Conservation (phyloP, 2,797 vertebrate species). For the Myotis pilosus region DNA sequence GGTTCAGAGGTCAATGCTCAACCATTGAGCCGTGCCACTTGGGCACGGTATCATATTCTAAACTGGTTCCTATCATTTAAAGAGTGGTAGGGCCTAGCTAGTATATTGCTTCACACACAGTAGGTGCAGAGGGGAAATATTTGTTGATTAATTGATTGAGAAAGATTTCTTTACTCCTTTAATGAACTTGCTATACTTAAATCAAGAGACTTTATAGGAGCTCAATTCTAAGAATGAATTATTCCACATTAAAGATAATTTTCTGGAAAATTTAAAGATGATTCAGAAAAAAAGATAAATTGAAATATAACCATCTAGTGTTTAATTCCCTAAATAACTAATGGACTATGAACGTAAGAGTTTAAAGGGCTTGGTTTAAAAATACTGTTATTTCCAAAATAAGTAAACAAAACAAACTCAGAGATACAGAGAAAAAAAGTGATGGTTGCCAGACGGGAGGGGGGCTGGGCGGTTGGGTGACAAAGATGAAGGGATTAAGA, state of each 20-base stretch:
- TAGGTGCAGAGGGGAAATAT: background rate
- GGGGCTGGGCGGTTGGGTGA: background rate
- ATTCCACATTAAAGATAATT: background rate
- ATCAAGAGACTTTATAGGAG: background rate
- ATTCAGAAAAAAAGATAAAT: slow-evolving; percentile 33
- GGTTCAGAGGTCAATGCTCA: too few species aligned
- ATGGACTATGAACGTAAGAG: background rate
- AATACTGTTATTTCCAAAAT: background rate
- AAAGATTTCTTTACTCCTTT: slow-evolving; percentile 41
- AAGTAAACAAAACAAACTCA: background rate
- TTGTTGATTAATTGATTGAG: background rate
- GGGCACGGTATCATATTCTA: background rate
- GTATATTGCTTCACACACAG: background rate
- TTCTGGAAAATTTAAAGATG: background rate
- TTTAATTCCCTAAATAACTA: background rate
- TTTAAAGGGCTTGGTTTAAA: slow-evolving; percentile 20
- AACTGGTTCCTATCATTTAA: slow-evolving; percentile 1
- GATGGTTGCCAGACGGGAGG: background rate
- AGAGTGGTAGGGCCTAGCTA: background rate
- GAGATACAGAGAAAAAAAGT: background rate
- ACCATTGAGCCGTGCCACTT: too few species aligned
- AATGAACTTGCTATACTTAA: slow-evolving; percentile 49
- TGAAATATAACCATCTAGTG: slow-evolving; percentile 26
- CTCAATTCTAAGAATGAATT: slow-evolving; percentile 35
- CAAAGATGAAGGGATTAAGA: background rate